phyloP scores from a whole-genome alignment of 2,797 vertebrate genomes.

The Diplodus puntazzo region DNA sequence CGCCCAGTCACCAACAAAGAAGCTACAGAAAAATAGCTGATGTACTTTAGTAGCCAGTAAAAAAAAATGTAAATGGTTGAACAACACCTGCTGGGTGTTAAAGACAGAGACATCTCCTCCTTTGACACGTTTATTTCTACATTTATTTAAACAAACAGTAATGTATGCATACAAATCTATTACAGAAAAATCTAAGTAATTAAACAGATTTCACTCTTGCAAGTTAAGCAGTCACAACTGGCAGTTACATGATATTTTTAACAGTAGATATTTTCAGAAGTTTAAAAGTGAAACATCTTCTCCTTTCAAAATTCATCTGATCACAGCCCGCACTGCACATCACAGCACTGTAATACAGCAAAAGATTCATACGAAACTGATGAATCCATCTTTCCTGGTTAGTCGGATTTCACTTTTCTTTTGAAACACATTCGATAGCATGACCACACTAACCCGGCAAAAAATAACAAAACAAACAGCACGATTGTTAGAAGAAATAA shows the following conservation, averaged over 20 bases:
- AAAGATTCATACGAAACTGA: background rate
- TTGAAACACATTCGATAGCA: slow-evolving; percentile 56
- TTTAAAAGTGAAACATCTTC: background rate
- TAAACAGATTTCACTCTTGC: background rate
- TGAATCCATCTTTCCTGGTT: background rate
- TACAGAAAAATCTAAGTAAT: background rate
- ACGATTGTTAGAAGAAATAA: slow-evolving; percentile 35
- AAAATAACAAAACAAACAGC: background rate
- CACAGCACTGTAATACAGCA: background rate
- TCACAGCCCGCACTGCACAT: too few relatives aligned
- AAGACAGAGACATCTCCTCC: background rate
- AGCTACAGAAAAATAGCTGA: background rate
- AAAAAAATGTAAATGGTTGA: background rate
- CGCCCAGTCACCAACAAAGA: too few relatives aligned
- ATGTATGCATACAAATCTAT: background rate
- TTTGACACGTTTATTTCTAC: background rate
- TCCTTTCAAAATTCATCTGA: background rate
- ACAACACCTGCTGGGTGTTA: background rate
- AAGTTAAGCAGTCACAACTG: background rate
- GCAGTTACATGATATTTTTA: background rate
- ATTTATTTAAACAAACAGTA: background rate
- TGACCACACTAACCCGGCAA: slow-evolving; percentile 3
- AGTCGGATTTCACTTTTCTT: slow-evolving; percentile 64
- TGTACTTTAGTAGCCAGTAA: background rate
- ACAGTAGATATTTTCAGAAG: background rate